Base-by-base conservation (phyloP, 2,888 invertebrate genomes). In the Oxycera nigricornis region DNA sequence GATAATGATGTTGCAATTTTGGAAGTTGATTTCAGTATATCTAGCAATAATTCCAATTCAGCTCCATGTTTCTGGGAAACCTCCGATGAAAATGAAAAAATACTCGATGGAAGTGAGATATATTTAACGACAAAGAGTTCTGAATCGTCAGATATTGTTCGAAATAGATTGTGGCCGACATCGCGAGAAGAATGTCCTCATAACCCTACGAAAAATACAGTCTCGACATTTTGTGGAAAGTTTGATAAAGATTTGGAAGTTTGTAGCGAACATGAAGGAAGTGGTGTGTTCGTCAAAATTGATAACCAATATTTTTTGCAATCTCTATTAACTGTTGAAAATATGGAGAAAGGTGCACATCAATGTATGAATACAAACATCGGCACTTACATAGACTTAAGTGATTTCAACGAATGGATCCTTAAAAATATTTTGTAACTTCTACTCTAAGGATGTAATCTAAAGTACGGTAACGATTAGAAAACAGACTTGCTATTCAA, bases 331-430 rank as follows among this genome's bases (percentile, higher is more conserved):
- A 22, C 41, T 2, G 2, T 14, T 24, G 20, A 14, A 1, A 2
- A 24, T 14, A 7, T 1, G 22, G 9, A 65, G 14, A 24, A 20
- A 2, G 14, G 14, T 22, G 39, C 11, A n/a, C 2, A 9, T 24
- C 22, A 65, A 22, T 65, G 65, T n/a, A 9, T 7, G n/a, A 9
- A 24, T 2, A 41, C 6, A 20, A 65, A 24, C 14, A 20, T 11
- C 6, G 41, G 24, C 30, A 11, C 17, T 9, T 65, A 41, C 41
- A 30, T 65, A 20, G 65, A 65, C n/a, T 9, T 65, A 7, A 11
- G 65, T 2, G 26, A 41, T 22, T 65, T n/a, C 41, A 14, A n/a
- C 17, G 24, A 39, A 22, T 65, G 65, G 65, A 65, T 65, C 24
- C 65, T 39, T 20, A 26, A 39, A 9, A 39, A 65, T 41, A 22